A percentile compares a stretch with the other conserved stretches of the same genome.
These are phyloP conservation scores for Colletes collaris DNA, from an alignment of 2,888 invertebrate genomes.

Conservation along the genomic window DNA sequence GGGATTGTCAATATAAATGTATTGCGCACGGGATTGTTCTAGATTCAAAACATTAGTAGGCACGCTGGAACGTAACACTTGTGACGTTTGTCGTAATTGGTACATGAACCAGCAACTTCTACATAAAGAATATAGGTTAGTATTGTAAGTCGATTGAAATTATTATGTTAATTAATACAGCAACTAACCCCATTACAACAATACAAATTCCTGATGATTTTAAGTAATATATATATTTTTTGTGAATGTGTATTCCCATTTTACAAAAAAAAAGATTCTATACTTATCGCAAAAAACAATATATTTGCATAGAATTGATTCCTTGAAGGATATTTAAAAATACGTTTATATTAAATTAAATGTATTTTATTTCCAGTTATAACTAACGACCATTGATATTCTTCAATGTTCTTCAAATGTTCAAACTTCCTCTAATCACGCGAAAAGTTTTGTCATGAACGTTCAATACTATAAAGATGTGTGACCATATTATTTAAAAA, in stretches of 20 bases:
- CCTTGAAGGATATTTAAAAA: not conserved
- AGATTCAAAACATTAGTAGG: conserved; percentile 80
- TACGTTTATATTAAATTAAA: not conserved
- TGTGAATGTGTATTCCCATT: conserved; percentile 49
- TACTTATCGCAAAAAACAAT: not conserved
- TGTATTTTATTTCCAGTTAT: not conserved
- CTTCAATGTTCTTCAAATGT: not conserved
- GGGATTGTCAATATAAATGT: conserved; percentile 85
- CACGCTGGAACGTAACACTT: conserved; percentile 81
- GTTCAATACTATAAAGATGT: not conserved
- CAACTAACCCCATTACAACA: conserved; percentile 76
- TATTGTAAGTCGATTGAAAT: conserved; percentile 10
- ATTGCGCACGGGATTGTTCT: conserved; percentile 83
- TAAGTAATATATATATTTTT: conserved; percentile 71
- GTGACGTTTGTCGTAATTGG: conserved; percentile 76
- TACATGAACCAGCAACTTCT: conserved; percentile 79
- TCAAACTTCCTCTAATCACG: not conserved
- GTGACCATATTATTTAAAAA: not conserved
- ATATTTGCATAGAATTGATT: conserved; percentile 8
- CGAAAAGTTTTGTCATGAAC: not conserved
- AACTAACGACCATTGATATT: not conserved
- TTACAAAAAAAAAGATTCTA: conserved; percentile 11
- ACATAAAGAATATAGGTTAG: conserved; percentile 33
- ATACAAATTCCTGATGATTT: conserved; percentile 77
- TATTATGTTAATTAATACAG: conserved; percentile 27